Percentiles rank a stretch among this genome's conserved stretches.
Conservation (phyloP, 2,113 vertebrate species). For the Formicarius rufipectus region DNA sequence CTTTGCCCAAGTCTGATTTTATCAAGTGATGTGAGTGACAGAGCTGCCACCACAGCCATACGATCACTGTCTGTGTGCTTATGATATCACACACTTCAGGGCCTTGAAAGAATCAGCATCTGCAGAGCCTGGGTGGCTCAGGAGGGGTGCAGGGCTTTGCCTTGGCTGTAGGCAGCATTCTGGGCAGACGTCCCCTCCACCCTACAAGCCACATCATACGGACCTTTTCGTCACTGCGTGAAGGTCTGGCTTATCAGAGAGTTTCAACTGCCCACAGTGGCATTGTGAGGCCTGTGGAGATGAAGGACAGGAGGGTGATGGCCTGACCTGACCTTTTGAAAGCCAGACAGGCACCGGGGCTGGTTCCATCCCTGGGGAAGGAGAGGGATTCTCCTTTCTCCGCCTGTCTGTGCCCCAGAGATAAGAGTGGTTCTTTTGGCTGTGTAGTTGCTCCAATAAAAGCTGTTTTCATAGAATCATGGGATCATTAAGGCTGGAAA, state of each 20-base stretch:
- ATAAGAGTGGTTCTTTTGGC: neutral
- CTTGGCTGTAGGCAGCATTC: neutral
- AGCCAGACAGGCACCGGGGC: neutral
- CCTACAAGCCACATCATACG: accelerated
- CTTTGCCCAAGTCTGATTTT: neutral
- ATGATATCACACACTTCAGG: neutral
- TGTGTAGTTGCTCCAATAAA: neutral
- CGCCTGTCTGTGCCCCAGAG: neutral
- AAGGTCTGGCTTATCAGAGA: neutral
- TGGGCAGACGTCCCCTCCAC: neutral
- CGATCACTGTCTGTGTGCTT: neutral
- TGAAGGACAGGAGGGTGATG: neutral
- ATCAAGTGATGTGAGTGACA: neutral
- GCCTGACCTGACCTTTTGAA: neutral
- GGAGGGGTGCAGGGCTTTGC: neutral
- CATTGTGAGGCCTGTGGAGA: neutral
- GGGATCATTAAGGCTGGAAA: neutral
- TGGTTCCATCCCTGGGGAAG: neutral
- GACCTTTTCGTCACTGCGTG: neutral
- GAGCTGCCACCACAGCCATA: accelerated
- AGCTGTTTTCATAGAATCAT: neutral
- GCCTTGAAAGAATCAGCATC: neutral
- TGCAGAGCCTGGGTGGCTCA: neutral
- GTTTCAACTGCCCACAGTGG: neutral
- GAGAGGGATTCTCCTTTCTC: neutral